Base-by-base conservation (phyloP, 2,888 invertebrate genomes). In the Rhabditoides inermis region DNA sequence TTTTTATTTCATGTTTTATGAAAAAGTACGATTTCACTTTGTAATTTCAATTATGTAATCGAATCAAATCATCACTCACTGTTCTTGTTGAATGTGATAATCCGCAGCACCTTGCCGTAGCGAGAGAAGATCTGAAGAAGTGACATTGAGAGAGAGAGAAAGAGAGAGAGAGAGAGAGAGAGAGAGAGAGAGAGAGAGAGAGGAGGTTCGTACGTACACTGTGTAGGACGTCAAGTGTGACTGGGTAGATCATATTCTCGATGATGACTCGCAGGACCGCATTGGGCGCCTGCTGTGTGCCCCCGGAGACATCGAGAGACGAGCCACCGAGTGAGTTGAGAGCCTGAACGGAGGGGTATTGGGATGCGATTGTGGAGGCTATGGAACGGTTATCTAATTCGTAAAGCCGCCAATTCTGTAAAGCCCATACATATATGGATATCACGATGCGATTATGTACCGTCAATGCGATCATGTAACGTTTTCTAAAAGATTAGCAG, bases 71-170 rank as follows among this genome's bases (percentile, higher is more conserved):
- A 25, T 22, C 10, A 78, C 88, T 88, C 84, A 90, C 94, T 92
- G 81, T 98, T 98, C 84, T 98, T 99, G 77, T 90, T 95, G 83
- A 98, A 99, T 73, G 95, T 99, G 78, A 99, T 95, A 77, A 99
- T 95, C 82, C 95, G 94, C 77, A 95, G 84, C 76, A 99, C 94
- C 82, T 92, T 94, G 75, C 98, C 98, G 81, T 88, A 94, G 72
- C 94, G 86, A 75, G 91, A 90, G 84, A 98, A 98, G 80, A 98
- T 91, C 84, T 94, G 86, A 36, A 49, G 51, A 26, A 36, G 10
- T 22, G 25, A 25, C 12, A 18, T 35, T 28, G 30, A 7, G 32
- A 32, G 32, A 32, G 15, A 32, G 7, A 49, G 59, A 58, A 61
- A 55, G 45, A 49, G 42, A 46, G 41, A 46, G 49, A 54, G 23